Evolutionary conservation across 2,113 vertebrate genomes (phyloP).

Genomic region (Ondatra zibethicus): DNA sequence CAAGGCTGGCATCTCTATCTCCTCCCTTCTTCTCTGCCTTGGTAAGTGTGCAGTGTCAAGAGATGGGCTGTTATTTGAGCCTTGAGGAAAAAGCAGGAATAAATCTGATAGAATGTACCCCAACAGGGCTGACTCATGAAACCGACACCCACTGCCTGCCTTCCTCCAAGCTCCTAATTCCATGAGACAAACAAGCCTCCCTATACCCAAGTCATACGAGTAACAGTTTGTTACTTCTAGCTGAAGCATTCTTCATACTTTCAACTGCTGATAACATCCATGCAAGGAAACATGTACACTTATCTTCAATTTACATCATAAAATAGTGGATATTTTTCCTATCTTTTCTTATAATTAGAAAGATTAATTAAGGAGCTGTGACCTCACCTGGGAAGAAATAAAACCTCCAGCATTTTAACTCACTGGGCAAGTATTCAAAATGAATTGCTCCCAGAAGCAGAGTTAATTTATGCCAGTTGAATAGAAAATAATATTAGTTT

Average conservation of each 20-base stretch:
- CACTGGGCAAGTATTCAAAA: conserved; percentile 67
- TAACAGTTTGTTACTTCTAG: conserved; percentile 5
- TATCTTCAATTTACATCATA: conserved; percentile 50
- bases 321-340: conserved; percentile 22
- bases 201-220: not conserved
- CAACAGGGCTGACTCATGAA: not conserved
- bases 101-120: not conserved
- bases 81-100: not conserved
- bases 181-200: not conserved
- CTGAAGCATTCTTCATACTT: not conserved
- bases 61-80: not conserved
- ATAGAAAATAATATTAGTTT: conserved; percentile 75
- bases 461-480: conserved; percentile 72
- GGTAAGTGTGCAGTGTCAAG: not conserved
- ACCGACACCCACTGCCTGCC: not conserved
- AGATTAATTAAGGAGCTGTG: conserved; percentile 45
- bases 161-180: not conserved
- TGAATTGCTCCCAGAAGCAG: conserved; percentile 61
- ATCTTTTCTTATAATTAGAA: conserved; percentile 35
- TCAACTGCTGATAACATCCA: not conserved
- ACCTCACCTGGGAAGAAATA: conserved; percentile 58
- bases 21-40: not conserved
- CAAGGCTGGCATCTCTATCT: not conserved
- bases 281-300: not conserved
- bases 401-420: conserved; percentile 66